Conservation (phyloP, 92 coral and sea anemone genomes). For the Muricea muricata region DNA sequence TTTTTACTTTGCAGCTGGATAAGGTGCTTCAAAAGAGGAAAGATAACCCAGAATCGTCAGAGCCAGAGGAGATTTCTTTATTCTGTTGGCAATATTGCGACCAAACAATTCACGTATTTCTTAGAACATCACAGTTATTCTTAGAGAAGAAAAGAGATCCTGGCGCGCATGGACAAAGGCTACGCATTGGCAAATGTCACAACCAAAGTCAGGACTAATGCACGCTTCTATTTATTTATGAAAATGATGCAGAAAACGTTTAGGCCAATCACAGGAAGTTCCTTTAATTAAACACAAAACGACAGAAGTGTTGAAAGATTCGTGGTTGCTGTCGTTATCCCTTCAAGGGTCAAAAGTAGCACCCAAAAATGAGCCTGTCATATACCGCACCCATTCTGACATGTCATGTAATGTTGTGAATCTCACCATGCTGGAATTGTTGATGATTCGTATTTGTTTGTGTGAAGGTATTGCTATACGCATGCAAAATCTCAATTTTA, state of each 20-base stretch:
- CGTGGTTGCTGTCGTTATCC: slow-evolving; percentile 43
- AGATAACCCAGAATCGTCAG: neutral
- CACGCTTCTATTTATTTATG: slow-evolving; percentile 18
- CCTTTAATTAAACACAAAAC: slow-evolving; percentile 12
- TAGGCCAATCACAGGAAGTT: slow-evolving; percentile 26
- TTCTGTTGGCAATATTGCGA: neutral
- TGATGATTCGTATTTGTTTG: too few relatives aligned
- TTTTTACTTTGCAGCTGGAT: neutral
- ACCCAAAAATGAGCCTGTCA: slow-evolving; percentile 12
- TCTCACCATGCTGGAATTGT: too few relatives aligned
- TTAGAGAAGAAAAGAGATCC: neutral
- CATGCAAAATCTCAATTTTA: too few relatives aligned
- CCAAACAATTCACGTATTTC: neutral
- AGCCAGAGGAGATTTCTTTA: neutral
- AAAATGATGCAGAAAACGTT: slow-evolving; percentile 18
- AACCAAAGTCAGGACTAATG: slow-evolving; percentile 6
- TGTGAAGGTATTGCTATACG: too few relatives aligned
- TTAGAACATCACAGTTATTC: neutral
- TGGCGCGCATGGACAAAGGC: neutral
- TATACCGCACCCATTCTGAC: slow-evolving; percentile 22
- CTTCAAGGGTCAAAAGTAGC: slow-evolving; percentile 23
- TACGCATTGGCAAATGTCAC: slow-evolving; percentile 1
- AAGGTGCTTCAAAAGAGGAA: neutral
- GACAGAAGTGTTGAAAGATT: slow-evolving; percentile 27
- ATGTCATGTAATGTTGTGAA: too few relatives aligned